Percentiles rank a stretch among this genome's conserved stretches.
These are phyloP conservation scores for Dasypogon diadema DNA, from an alignment of 2,888 invertebrate species.

Conservation along the genomic window DNA sequence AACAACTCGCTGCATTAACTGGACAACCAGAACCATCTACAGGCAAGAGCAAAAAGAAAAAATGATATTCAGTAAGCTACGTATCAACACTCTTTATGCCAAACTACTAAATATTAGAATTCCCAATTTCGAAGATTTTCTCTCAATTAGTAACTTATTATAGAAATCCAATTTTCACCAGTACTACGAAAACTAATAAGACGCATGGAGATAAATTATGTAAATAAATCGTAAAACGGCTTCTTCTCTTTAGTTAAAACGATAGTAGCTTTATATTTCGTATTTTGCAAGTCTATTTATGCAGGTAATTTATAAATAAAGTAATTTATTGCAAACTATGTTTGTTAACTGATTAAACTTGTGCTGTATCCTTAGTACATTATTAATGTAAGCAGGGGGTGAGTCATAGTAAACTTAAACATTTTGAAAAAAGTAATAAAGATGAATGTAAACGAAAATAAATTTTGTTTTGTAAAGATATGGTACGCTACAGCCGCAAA, in stretches of 20 bases:
- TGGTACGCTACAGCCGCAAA: too few relatives aligned
- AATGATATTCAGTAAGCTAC: constrained; percentile 35
- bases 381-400: too few relatives aligned
- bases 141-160: constrained; percentile 5
- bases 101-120: constrained; percentile 12
- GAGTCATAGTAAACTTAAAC: too few relatives aligned
- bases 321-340: constrained; percentile 11
- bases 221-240: constrained; percentile 14
- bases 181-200: too few relatives aligned
- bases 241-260: background rate
- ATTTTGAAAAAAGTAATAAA: too few relatives aligned
- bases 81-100: constrained; percentile 36
- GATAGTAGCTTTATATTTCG: background rate
- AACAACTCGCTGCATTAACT: constrained; percentile 70
- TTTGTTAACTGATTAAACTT: too few relatives aligned
- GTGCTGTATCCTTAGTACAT: too few relatives aligned
- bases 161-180: background rate
- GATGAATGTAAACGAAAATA: too few relatives aligned
- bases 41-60: constrained; percentile 47
- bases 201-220: too few relatives aligned
- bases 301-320: constrained; percentile 14
- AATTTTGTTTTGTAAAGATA: too few relatives aligned
- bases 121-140: too few relatives aligned
- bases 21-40: constrained; percentile 58
- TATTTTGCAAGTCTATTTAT: constrained; percentile 16